These are phyloP conservation scores for Acrobeloides nanus DNA, from an alignment of 2,888 invertebrate genomes.

Conservation along the genomic window DNA sequence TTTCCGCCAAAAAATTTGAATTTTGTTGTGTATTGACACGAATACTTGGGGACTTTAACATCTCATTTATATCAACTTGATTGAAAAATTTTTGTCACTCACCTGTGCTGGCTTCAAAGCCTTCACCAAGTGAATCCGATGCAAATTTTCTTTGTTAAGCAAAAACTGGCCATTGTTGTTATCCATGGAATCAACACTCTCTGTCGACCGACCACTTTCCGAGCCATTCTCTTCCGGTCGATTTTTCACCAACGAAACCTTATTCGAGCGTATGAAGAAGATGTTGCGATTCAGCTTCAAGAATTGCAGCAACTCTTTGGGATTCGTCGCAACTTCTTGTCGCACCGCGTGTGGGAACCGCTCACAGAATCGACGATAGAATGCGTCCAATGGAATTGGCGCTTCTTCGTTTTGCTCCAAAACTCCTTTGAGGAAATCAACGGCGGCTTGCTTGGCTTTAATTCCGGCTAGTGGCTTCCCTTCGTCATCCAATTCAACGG, in stretches of 20 bases:
- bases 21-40: too few species aligned
- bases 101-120: conserved; percentile 47
- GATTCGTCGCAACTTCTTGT: conserved; percentile 74
- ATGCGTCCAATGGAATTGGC: conserved; percentile 50
- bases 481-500: conserved; percentile 50
- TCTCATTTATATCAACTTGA: conserved; percentile 1
- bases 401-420: conserved; percentile 50
- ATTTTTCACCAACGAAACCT: conserved; percentile 56
- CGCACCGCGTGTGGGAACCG: conserved; percentile 51
- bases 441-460: conserved; percentile 52
- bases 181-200: conserved; percentile 21
- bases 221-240: conserved; percentile 45
- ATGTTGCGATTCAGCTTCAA: conserved; percentile 85
- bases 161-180: conserved; percentile 48
- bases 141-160: conserved; percentile 40
- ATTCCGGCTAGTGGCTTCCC: conserved; percentile 48
- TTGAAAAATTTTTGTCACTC: too few species aligned
- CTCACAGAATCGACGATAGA: conserved; percentile 51
- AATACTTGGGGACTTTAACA: background rate
- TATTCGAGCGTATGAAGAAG: conserved; percentile 84
- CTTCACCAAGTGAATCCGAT: conserved; percentile 42
- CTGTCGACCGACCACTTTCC: conserved; percentile 41
- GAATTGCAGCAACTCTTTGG: conserved; percentile 80
- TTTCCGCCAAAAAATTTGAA: too few species aligned
- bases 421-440: conserved; percentile 48